A percentile compares a stretch with the other conserved stretches of the same genome.
These are phyloP conservation scores for Caenorhabditis inopinata DNA, from an alignment of 1,140 invertebrate species.

Conservation along the genomic window DNA sequence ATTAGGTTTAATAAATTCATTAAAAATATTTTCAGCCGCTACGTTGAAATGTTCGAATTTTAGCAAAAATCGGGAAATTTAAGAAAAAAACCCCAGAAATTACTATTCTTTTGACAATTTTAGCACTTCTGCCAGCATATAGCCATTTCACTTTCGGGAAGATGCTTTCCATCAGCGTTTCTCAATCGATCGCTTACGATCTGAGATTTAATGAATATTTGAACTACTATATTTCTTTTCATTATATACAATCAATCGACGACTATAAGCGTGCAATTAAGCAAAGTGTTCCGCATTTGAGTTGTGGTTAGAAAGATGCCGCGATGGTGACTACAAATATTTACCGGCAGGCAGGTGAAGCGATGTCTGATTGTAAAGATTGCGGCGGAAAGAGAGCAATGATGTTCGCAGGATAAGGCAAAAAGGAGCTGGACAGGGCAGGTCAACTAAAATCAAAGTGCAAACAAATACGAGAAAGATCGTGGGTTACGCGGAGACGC, in stretches of 20 bases:
- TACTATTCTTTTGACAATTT: too few relatives aligned
- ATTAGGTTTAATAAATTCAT: too few relatives aligned
- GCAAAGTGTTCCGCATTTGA: neutral
- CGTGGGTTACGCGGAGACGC: neutral
- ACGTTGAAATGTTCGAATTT: too few relatives aligned
- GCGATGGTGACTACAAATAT: neutral
- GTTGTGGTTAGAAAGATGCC: neutral
- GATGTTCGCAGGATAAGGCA: neutral
- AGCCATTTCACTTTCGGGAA: too few relatives aligned
- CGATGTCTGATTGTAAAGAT: neutral
- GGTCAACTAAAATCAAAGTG: neutral
- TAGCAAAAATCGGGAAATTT: too few relatives aligned
- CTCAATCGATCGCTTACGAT: too few relatives aligned
- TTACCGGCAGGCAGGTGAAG: neutral
- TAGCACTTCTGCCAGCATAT: too few relatives aligned
- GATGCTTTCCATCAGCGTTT: too few relatives aligned
- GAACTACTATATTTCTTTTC: neutral
- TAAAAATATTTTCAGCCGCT: too few relatives aligned
- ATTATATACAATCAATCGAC: too few relatives aligned
- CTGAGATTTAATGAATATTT: neutral
- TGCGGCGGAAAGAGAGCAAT: neutral
- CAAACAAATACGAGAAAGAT: neutral
- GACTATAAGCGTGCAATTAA: neutral
- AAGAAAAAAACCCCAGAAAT: too few relatives aligned
- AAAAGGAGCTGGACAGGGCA: constrained; percentile 29